Conservation (phyloP, 1,140 invertebrate species). For the Argopecten irradians region DNA sequence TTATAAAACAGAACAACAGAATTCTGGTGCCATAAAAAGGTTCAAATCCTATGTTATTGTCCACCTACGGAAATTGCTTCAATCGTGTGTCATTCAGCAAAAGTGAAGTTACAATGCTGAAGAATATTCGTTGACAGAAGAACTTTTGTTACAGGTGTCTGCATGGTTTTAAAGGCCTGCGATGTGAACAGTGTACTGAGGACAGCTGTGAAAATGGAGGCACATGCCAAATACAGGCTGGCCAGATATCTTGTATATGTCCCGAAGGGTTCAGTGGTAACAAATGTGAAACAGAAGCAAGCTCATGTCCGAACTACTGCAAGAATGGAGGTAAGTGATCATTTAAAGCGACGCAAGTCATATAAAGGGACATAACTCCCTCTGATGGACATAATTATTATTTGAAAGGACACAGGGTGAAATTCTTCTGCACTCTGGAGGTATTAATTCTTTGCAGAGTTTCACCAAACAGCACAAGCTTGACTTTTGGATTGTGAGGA, state of each 20-base stretch:
- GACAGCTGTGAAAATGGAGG: slow-evolving; percentile 79
- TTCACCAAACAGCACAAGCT: too few species aligned
- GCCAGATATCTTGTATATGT: slow-evolving; percentile 29
- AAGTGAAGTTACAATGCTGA: background rate
- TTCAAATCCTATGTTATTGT: background rate
- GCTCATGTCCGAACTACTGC: slow-evolving; percentile 49
- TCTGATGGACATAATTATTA: too few species aligned
- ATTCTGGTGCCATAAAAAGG: background rate
- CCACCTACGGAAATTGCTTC: background rate
- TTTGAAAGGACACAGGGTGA: too few species aligned
- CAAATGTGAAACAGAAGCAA: background rate
- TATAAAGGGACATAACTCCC: background rate
- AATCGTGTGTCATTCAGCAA: background rate
- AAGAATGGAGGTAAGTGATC: slow-evolving; percentile 52
- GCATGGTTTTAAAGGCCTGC: slow-evolving; percentile 62
- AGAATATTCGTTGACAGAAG: background rate
- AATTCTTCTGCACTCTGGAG: too few species aligned
- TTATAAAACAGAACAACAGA: background rate
- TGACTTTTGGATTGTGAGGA: too few species aligned
- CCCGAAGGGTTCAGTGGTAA: background rate
- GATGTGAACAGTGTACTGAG: slow-evolving; percentile 81
- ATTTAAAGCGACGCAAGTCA: too few species aligned
- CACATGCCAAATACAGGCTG: slow-evolving; percentile 51
- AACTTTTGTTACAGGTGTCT: slow-evolving; percentile 61
- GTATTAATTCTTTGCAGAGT: too few species aligned